Evolutionary conservation across 2,113 vertebrate species (phyloP).

Genomic region (Halichoeres trimaculatus): DNA sequence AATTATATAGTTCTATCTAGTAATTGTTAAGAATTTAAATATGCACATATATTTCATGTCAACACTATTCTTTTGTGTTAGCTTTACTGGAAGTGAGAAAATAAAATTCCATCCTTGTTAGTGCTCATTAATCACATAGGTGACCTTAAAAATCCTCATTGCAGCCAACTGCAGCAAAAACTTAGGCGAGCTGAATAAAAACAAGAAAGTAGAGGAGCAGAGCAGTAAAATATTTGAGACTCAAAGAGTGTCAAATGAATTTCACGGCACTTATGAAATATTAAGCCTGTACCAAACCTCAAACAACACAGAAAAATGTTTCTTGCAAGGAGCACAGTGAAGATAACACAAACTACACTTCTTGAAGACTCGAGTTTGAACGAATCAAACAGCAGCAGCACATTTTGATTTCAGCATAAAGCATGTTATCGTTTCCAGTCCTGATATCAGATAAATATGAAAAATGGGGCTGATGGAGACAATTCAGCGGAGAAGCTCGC

Average conservation of each 20-base stretch:
- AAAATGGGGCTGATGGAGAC: constrained; percentile 25
- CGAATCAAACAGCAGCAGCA: constrained; percentile 10
- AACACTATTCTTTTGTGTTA: background rate
- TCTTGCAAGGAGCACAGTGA: background rate
- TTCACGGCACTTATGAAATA: constrained; percentile 40
- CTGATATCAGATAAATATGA: constrained; percentile 19
- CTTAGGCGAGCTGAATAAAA: background rate
- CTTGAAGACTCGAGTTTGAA: background rate
- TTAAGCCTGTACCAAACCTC: constrained; percentile 32
- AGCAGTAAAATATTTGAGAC: constrained; percentile 16
- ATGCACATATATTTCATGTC: background rate
- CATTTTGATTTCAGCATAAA: background rate
- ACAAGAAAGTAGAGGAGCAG: constrained; percentile 3
- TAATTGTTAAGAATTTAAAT: background rate
- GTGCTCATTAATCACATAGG: background rate
- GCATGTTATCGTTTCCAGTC: background rate
- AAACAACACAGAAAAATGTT: background rate
- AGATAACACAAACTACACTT: constrained; percentile 3
- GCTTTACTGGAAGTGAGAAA: too few relatives aligned
- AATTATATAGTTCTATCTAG: too few relatives aligned
- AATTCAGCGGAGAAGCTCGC: constrained; percentile 1
- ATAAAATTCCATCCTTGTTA: too few relatives aligned
- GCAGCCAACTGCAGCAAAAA: background rate
- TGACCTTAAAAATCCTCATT: background rate
- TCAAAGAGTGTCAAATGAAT: constrained; percentile 25